Percentiles rank a stretch among this genome's conserved stretches.
Evolutionary conservation across 2,113 vertebrate species (phyloP).

Genomic region (Peromyscus maniculatus): DNA sequence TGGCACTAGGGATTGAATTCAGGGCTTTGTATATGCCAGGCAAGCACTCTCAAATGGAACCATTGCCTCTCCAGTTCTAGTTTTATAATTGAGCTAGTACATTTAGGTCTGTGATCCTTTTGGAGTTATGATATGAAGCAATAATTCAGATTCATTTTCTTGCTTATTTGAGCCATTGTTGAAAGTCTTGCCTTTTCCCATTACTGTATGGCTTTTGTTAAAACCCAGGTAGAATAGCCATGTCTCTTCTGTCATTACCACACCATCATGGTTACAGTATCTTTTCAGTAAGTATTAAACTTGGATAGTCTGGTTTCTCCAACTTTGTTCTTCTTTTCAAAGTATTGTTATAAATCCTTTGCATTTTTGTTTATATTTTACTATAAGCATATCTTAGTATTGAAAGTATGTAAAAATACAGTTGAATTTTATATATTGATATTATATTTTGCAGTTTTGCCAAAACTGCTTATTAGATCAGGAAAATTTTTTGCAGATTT

Average conservation of each 20-base stretch:
- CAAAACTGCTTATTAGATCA: not conserved
- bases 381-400: not conserved
- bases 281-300: not conserved
- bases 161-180: not conserved
- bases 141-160: not conserved
- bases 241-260: not conserved
- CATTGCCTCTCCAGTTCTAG: not conserved
- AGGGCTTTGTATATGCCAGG: not conserved
- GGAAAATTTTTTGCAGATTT: not conserved
- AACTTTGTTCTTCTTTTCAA: not conserved
- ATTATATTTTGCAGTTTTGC: constrained; percentile 4
- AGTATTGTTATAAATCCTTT: not conserved
- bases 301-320: not conserved
- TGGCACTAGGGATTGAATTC: too few relatives aligned
- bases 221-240: not conserved
- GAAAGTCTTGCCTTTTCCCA: not conserved
- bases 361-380: not conserved
- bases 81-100: not conserved
- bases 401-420: not conserved
- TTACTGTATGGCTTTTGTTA: not conserved
- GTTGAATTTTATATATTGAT: not conserved
- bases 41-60: not conserved
- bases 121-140: not conserved
- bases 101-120: not conserved
- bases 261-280: not conserved